A percentile compares a stretch with the other conserved stretches of the same genome.
These are phyloP conservation scores for Blera fallax DNA, from an alignment of 2,888 invertebrate genomes.

Conservation along the genomic window DNA sequence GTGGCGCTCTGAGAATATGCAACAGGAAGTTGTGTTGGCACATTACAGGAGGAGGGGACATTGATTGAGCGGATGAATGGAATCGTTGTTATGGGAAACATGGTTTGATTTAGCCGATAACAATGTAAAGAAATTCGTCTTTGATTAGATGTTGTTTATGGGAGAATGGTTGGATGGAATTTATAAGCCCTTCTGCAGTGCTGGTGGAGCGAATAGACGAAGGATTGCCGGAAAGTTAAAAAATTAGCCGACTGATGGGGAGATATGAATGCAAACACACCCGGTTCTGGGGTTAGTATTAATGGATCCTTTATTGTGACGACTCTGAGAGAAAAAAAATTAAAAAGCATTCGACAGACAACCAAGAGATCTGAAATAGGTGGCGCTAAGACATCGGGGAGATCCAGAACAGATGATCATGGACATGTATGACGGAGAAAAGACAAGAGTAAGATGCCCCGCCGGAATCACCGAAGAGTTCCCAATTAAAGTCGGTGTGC, in stretches of 20 bases:
- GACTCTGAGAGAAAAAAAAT: too few relatives aligned
- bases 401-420: too few relatives aligned
- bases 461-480: too few relatives aligned
- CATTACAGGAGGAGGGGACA: constrained; percentile 40
- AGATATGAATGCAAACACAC: too few relatives aligned
- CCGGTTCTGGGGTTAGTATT: too few relatives aligned
- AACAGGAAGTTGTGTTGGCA: constrained; percentile 57
- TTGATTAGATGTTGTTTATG: constrained; percentile 17
- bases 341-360: too few relatives aligned
- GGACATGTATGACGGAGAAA: too few relatives aligned
- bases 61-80: constrained; percentile 38
- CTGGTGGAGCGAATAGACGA: not conserved
- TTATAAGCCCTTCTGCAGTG: not conserved
- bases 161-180: constrained; percentile 13
- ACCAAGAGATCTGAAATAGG: too few relatives aligned
- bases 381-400: too few relatives aligned
- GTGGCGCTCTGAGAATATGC: constrained; percentile 53
- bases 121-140: constrained; percentile 42
- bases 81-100: constrained; percentile 64
- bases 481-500: too few relatives aligned
- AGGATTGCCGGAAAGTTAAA: not conserved
- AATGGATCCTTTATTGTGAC: too few relatives aligned
- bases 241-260: not conserved
- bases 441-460: too few relatives aligned
- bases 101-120: constrained; percentile 50